Conservation (phyloP, 23 tunicate species). For the Phallusia fumigata region DNA sequence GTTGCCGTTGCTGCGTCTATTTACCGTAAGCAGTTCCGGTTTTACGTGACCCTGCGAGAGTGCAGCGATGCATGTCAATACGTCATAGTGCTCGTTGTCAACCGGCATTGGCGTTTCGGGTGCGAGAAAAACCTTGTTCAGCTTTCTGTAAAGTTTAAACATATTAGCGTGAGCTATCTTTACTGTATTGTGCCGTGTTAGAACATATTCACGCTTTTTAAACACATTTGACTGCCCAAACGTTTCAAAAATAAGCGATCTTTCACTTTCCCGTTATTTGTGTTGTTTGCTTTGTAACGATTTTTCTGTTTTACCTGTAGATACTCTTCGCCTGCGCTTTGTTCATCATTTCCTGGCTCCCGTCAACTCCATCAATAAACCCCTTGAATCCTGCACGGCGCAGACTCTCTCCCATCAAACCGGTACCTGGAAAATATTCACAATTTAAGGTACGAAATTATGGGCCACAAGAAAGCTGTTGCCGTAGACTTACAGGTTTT, state of each 20-base stretch:
- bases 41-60: slow-evolving; percentile 10
- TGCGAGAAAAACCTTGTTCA: background rate
- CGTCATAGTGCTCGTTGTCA: slow-evolving; percentile 5
- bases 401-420: slow-evolving; percentile 16
- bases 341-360: slow-evolving; percentile 20
- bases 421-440: slow-evolving; percentile 17
- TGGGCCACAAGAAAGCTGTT: too few relatives aligned
- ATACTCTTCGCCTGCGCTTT: slow-evolving; percentile 16
- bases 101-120: slow-evolving; percentile 17
- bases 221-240: too few relatives aligned
- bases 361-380: slow-evolving; percentile 22
- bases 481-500: too few relatives aligned
- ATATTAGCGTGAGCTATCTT: too few relatives aligned
- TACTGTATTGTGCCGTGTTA: too few relatives aligned
- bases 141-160: background rate
- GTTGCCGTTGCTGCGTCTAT: background rate
- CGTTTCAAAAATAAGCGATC: too few relatives aligned
- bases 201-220: too few relatives aligned
- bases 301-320: slow-evolving; percentile 28
- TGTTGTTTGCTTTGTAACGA: too few relatives aligned
- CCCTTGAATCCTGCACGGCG: slow-evolving; percentile 3
- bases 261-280: too few relatives aligned
- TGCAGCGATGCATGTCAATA: slow-evolving; percentile 28
- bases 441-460: too few relatives aligned
- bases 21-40: slow-evolving; percentile 15